A percentile compares a stretch with the other conserved stretches of the same genome.
Conservation (phyloP, 92 coral and sea anemone genomes). For the Porites lobata region DNA sequence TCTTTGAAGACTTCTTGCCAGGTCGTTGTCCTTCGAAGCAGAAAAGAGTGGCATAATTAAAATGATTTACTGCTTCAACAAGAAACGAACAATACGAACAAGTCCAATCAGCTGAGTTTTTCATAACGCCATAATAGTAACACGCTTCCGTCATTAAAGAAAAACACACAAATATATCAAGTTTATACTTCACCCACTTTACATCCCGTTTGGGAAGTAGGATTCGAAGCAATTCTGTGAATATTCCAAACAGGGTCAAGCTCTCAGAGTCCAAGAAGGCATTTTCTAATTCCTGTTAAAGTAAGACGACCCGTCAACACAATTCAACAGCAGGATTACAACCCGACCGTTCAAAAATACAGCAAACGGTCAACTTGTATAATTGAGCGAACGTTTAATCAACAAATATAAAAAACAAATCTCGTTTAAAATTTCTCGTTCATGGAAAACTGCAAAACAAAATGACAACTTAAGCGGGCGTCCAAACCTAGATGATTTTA, state of each 20-base stretch:
- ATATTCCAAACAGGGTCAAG: constrained; percentile 76
- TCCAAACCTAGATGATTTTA: background rate
- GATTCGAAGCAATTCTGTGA: constrained; percentile 70
- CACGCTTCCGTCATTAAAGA: constrained; percentile 38
- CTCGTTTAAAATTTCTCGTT: background rate
- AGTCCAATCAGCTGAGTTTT: constrained; percentile 31
- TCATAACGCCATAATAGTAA: constrained; percentile 32
- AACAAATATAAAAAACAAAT: constrained; percentile 25
- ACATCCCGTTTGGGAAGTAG: constrained; percentile 76
- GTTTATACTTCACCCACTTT: constrained; percentile 67
- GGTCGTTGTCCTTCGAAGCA: constrained; percentile 58
- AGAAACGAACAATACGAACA: constrained; percentile 12
- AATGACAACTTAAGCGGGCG: background rate
- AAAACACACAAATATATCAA: constrained; percentile 49
- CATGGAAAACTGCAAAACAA: background rate
- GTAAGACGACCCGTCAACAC: constrained; percentile 51
- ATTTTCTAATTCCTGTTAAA: constrained; percentile 82
- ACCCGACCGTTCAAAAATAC: constrained; percentile 29
- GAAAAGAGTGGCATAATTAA: constrained; percentile 44
- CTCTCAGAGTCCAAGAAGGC: constrained; percentile 85
- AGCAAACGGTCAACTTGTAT: constrained; percentile 52
- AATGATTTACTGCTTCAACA: background rate
- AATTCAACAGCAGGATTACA: constrained; percentile 52
- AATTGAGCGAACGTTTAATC: constrained; percentile 30
- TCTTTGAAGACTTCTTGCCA: constrained; percentile 81